Evolutionary conservation across 2,113 vertebrate genomes (phyloP).

Genomic region (Hemibagrus wyckioides): DNA sequence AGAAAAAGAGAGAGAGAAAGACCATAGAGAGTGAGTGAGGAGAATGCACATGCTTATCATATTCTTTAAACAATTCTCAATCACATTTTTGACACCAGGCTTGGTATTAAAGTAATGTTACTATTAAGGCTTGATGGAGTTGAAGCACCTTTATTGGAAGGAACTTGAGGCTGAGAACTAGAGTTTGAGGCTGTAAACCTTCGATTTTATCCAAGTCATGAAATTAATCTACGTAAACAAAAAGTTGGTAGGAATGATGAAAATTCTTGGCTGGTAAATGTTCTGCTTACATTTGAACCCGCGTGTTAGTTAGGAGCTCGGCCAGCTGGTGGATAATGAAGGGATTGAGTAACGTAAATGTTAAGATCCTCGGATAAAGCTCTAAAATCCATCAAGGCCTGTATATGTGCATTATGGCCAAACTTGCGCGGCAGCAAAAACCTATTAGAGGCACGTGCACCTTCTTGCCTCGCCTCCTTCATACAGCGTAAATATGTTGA

Average conservation of each 20-base stretch:
- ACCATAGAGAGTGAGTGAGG: constrained; percentile 36
- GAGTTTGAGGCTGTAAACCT: constrained; percentile 55
- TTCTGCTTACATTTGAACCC: constrained; percentile 16
- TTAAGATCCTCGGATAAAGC: constrained; percentile 54
- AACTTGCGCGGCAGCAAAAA: constrained; percentile 28
- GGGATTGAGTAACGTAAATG: constrained; percentile 51
- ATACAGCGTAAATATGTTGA: constrained; percentile 24
- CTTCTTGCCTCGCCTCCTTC: neutral
- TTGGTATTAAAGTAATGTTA: constrained; percentile 34
- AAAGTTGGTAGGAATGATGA: constrained; percentile 18
- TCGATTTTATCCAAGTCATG: constrained; percentile 46
- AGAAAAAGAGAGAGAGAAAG: constrained; percentile 53
- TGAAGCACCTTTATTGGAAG: constrained; percentile 45
- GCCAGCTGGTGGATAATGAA: constrained; percentile 36
- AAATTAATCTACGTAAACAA: constrained; percentile 56
- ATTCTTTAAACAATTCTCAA: constrained; percentile 37
- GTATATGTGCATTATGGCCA: constrained; percentile 43
- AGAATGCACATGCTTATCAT: constrained; percentile 48
- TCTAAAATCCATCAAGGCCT: constrained; percentile 53
- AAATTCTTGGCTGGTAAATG: constrained; percentile 8
- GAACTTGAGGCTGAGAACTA: neutral
- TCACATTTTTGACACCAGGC: constrained; percentile 19
- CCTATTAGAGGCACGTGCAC: constrained; percentile 27
- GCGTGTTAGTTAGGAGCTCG: constrained; percentile 15
- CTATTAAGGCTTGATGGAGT: constrained; percentile 37